Conservation (phyloP, 1,140 invertebrate species). For the Papilio xuthus region DNA sequence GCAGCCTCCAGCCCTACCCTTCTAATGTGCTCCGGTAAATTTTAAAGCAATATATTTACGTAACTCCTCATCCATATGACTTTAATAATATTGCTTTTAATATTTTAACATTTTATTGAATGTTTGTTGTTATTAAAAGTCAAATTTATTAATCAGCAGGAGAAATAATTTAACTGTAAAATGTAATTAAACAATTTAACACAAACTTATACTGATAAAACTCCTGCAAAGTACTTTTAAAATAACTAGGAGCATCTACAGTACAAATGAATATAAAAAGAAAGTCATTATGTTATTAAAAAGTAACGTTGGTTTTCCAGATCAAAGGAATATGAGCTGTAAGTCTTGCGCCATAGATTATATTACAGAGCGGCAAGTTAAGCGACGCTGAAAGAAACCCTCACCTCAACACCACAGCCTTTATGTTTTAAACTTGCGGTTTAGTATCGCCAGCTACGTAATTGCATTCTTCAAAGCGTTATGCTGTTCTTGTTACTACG, state of each 20-base stretch:
- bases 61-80: not conserved
- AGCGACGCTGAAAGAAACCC: not conserved
- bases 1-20: slow-evolving; percentile 13
- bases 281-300: slow-evolving; percentile 19
- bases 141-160: not conserved
- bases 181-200: not conserved
- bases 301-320: not conserved
- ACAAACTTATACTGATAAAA: not conserved
- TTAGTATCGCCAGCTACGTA: slow-evolving; percentile 17
- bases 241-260: not conserved
- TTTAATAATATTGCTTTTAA: slow-evolving; percentile 17
- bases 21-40: slow-evolving; percentile 2
- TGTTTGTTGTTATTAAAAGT: not conserved
- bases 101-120: not conserved
- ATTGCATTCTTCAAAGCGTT: slow-evolving; percentile 27
- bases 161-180: not conserved
- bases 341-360: not conserved
- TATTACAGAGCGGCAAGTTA: not conserved
- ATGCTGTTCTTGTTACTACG: not conserved
- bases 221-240: not conserved
- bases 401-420: not conserved
- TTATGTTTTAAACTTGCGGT: slow-evolving; percentile 30
- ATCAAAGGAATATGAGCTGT: slow-evolving; percentile 17
- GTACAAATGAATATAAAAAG: not conserved
- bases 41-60: slow-evolving; percentile 31